Evolutionary conservation across 2,797 vertebrate genomes (phyloP).

Genomic region (Sebastolobus alascanus): DNA sequence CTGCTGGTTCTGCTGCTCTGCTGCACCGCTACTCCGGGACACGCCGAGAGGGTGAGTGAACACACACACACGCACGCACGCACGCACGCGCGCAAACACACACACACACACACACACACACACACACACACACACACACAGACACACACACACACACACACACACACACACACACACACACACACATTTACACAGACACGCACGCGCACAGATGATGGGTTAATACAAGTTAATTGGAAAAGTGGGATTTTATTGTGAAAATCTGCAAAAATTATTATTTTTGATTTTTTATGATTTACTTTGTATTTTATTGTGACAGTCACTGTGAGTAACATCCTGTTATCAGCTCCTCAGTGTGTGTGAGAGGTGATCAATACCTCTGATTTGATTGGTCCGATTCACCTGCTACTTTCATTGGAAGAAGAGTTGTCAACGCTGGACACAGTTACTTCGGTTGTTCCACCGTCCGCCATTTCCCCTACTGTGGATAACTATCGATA

Average conservation of each 20-base stretch:
- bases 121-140: not conserved
- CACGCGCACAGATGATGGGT: not conserved
- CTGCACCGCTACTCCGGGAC: conserved; percentile 22
- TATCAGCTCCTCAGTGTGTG: not conserved
- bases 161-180: not conserved
- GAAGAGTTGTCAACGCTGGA: too few species aligned
- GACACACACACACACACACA: not conserved
- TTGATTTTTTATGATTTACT: too few species aligned
- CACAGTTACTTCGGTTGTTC: too few species aligned
- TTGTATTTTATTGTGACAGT: not conserved
- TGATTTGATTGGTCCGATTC: too few species aligned
- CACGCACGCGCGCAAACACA: not conserved
- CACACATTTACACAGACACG: not conserved
- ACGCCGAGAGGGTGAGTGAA: conserved; percentile 51
- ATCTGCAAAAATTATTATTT: too few species aligned
- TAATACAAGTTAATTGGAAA: too few species aligned
- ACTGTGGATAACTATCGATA: too few species aligned
- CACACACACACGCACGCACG: not conserved
- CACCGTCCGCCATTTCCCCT: too few species aligned
- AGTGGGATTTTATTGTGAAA: too few species aligned
- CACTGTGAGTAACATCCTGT: not conserved
- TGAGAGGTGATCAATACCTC: too few species aligned
- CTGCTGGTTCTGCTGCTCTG: conserved; percentile 47
- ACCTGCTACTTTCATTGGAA: too few species aligned
- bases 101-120: too few species aligned